These are phyloP conservation scores for Melanerpes aurifrons DNA, from an alignment of 2,113 vertebrate genomes.

Conservation along the genomic window DNA sequence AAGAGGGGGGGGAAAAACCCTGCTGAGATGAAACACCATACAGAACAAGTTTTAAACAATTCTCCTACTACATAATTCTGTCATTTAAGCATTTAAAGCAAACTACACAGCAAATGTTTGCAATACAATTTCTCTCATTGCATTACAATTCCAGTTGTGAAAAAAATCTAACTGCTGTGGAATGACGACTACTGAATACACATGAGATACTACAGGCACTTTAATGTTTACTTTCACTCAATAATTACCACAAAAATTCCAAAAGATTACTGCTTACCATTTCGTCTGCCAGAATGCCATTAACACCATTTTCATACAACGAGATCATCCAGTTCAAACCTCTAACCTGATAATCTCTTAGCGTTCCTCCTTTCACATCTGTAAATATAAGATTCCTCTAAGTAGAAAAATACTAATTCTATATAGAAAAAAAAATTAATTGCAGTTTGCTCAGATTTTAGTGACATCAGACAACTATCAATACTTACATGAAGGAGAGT, in stretches of 20 bases:
- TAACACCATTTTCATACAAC: slow-evolving; percentile 91
- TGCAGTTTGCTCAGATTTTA: neutral
- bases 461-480: neutral
- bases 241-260: neutral
- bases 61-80: neutral
- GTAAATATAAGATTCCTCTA: slow-evolving; percentile 58
- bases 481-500: slow-evolving; percentile 88
- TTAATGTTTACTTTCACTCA: neutral
- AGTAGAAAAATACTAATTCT: slow-evolving; percentile 11
- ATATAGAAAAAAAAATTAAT: neutral
- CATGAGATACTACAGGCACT: neutral
- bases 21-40: neutral
- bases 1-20: neutral
- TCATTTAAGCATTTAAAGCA: neutral
- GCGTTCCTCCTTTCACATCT: slow-evolving; percentile 89
- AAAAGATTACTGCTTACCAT: slow-evolving; percentile 81
- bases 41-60: neutral
- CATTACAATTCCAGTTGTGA: neutral
- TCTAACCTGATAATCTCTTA: slow-evolving; percentile 90
- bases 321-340: slow-evolving; percentile 94
- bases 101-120: neutral
- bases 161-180: neutral
- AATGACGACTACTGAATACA: neutral
- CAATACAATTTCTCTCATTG: neutral
- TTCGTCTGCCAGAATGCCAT: slow-evolving; percentile 92